Evolutionary conservation across 2,113 vertebrate genomes (phyloP), one percentile per base, ranked within the genome.

Genomic region (Phaetusa simplex): DNA sequence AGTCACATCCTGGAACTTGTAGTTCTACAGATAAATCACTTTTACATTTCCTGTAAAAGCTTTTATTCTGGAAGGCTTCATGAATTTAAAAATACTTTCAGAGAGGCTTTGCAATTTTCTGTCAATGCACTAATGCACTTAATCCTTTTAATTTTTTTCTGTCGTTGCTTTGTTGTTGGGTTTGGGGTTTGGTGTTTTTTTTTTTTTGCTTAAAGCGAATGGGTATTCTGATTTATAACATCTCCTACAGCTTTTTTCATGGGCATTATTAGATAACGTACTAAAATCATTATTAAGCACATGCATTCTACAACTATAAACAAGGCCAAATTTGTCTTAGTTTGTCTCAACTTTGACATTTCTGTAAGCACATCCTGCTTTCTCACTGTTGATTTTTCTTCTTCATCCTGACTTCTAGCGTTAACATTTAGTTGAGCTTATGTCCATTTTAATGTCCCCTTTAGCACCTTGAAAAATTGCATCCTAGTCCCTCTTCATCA

Each of bases 391-490:
- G 20, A 9, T 50, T 79, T 82, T 69, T 56, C 53, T 85, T 62
- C 21, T 0, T 47, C 86, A 32, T 23, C 42, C 86, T 81, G 64
- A 42, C 42, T 89, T 53, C 64, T 47, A 27, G 43, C 45, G 11
- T 70, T 78, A 69, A 70, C 66, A 8, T 36, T 58, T 88, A 86
- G 90, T 64, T 90, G 86, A 95, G 95, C 80, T 97, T 26, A 23
- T 74, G 64, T 91, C 77, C 88, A 17, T 92, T 95, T 83, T 43
- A 59, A 93, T 88, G 82, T 95, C 83, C 88, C 76, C 88, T 97
- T 88, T 16, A 95, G 96, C 78, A 81, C 43, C 66, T 70, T 94
- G 91, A 88, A 88, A 92, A 55, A 59, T 90, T 88, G 65, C 70
- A 82, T 96, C 65, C 69, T 90, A 79, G 89, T 59, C 88, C 61